Percentiles rank a stretch among this genome's conserved stretches.
phyloP scores from a whole-genome alignment of 2,113 vertebrate genomes.

The Bujurquina vittata region DNA sequence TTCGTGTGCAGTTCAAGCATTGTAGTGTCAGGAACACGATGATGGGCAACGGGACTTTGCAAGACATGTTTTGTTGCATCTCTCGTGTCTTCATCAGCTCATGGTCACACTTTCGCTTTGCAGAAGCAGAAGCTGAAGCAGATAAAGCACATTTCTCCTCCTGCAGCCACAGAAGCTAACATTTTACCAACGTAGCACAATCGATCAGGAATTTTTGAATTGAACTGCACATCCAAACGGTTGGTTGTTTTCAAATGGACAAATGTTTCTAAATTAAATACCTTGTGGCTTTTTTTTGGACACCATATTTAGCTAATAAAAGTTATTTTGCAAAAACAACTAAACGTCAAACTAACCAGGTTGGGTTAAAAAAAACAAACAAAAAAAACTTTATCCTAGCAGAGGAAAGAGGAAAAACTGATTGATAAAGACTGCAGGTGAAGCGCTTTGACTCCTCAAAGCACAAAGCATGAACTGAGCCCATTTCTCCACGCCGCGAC shows the following conservation, averaged over 20 bases:
- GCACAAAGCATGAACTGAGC: not conserved
- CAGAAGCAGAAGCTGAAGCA: not conserved
- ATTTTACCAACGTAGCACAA: not conserved
- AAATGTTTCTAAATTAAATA: not conserved
- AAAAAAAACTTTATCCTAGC: not conserved
- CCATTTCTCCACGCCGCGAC: not conserved
- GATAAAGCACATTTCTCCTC: not conserved
- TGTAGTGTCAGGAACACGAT: not conserved
- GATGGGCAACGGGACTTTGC: not conserved
- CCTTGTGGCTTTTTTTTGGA: not conserved
- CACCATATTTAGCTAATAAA: not conserved
- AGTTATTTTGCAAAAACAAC: not conserved
- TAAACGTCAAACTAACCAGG: not conserved
- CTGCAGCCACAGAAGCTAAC: no score
- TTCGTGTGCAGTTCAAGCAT: not conserved
- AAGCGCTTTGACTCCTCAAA: not conserved
- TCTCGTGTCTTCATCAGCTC: not conserved
- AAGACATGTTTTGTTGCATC: not conserved
- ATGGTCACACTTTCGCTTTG: not conserved
- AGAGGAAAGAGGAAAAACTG: not conserved
- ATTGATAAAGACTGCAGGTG: not conserved
- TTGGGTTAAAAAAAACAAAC: not conserved
- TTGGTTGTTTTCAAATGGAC: not conserved
- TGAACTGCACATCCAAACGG: not conserved
- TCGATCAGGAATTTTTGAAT: not conserved